Conservation (phyloP, 64 coral and sea anemone genomes). For the Montipora sp. region DNA sequence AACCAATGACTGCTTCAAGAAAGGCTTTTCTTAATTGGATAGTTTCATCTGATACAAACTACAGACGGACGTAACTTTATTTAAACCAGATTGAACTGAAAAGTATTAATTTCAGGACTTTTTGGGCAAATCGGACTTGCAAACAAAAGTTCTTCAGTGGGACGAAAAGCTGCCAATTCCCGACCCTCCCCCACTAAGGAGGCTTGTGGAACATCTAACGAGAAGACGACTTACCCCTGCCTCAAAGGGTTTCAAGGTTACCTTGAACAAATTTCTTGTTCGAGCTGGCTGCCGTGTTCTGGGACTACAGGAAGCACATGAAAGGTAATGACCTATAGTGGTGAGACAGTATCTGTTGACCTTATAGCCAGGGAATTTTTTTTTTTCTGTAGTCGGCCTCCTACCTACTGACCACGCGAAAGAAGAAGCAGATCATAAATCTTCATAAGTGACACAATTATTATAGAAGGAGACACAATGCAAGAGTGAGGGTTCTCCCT, state of each 20-base stretch:
- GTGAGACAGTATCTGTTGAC: background rate
- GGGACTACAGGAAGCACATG: conserved; percentile 65
- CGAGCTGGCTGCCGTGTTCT: conserved; percentile 26
- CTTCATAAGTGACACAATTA: background rate
- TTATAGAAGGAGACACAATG: background rate
- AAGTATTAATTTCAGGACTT: background rate
- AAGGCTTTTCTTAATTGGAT: background rate
- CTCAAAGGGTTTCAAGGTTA: conserved; percentile 36
- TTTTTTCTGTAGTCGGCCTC: background rate
- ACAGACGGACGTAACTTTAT: background rate
- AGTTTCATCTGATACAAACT: background rate
- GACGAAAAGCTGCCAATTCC: conserved; percentile 68
- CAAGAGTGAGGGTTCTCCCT: background rate
- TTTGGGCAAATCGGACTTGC: background rate
- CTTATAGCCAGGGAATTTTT: background rate
- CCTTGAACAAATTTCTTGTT: conserved; percentile 61
- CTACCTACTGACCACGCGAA: background rate
- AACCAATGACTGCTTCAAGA: background rate
- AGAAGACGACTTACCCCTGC: conserved; percentile 35
- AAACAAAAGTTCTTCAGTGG: conserved; percentile 44
- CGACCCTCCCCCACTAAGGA: conserved; percentile 69
- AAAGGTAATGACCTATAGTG: conserved; percentile 48
- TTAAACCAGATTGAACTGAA: background rate
- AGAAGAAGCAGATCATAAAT: background rate
- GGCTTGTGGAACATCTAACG: conserved; percentile 60